Percentiles rank a stretch among this genome's conserved stretches.
These are phyloP conservation scores for Sminthurides bifidus DNA, from an alignment of 1,140 invertebrate species.

Conservation along the genomic window DNA sequence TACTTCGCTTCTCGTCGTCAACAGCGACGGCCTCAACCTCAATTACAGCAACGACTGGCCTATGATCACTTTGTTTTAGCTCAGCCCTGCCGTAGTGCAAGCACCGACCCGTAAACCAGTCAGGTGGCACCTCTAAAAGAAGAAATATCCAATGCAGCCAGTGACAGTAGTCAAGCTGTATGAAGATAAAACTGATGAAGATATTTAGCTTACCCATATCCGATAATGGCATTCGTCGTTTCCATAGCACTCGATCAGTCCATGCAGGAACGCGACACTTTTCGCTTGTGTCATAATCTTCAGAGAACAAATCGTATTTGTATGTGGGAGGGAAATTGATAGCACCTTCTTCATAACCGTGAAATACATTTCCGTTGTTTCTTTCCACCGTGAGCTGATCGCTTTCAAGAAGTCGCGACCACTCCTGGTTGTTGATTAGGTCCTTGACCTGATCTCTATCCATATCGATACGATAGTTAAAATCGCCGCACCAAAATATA, in stretches of 20 bases:
- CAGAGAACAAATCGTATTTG: conserved; percentile 97
- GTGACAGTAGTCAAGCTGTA: not conserved
- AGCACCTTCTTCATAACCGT: conserved; percentile 83
- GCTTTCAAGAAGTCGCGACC: conserved; percentile 60
- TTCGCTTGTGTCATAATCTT: conserved; percentile 99
- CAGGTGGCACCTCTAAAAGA: conserved; percentile 40
- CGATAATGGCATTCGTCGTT: conserved; percentile 56
- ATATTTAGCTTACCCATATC: conserved; percentile 45
- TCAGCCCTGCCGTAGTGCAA: conserved; percentile 84
- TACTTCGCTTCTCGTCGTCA: conserved; percentile 56
- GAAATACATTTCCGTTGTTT: conserved; percentile 75
- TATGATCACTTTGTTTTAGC: conserved; percentile 94
- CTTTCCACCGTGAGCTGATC: conserved; percentile 84
- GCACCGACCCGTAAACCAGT: conserved; percentile 64
- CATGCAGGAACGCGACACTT: conserved; percentile 93
- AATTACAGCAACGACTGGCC: conserved; percentile 80
- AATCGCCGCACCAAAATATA: conserved; percentile 99
- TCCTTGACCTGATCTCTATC: conserved; percentile 88
- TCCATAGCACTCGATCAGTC: conserved; percentile 93
- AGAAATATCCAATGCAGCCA: not conserved
- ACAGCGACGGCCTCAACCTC: conserved; percentile 75
- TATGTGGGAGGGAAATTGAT: conserved; percentile 94
- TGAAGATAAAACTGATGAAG: not conserved
- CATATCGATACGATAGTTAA: conserved; percentile 97
- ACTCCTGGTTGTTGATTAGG: conserved; percentile 63